phyloP scores from a whole-genome alignment of 2,113 vertebrate species.

The Chaetura pelagica region DNA sequence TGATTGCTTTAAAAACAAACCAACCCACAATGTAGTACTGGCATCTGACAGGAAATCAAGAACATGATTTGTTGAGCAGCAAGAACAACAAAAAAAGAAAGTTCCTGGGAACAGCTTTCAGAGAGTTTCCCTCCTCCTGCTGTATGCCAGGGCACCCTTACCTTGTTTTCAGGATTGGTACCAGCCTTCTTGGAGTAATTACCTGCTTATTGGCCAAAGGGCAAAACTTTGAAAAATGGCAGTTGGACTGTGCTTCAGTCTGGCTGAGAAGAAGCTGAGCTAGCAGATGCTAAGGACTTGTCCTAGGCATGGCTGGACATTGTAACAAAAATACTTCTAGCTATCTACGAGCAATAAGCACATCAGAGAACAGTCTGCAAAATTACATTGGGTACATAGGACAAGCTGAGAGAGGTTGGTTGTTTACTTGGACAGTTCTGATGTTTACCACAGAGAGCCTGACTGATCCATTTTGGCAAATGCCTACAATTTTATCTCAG shows the following conservation, averaged over 20 bases:
- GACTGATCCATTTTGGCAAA: neutral
- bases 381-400: neutral
- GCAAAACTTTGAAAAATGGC: neutral
- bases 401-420: neutral
- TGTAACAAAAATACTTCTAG: neutral
- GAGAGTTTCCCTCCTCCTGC: neutral
- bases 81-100: neutral
- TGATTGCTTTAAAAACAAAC: neutral
- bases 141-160: neutral
- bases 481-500: neutral
- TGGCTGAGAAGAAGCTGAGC: neutral
- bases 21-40: neutral
- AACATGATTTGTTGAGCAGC: neutral
- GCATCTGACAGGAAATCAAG: neutral
- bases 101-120: neutral
- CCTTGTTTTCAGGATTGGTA: neutral
- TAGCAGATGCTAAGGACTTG: neutral
- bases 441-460: neutral
- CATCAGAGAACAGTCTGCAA: neutral
- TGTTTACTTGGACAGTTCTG: neutral
- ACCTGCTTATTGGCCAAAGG: neutral
- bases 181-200: neutral
- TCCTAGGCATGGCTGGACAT: neutral
- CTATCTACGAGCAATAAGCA: neutral
- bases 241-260: neutral